These are phyloP conservation scores for Pangasianodon gigas DNA, from an alignment of 2,113 vertebrate genomes.

Conservation along the genomic window DNA sequence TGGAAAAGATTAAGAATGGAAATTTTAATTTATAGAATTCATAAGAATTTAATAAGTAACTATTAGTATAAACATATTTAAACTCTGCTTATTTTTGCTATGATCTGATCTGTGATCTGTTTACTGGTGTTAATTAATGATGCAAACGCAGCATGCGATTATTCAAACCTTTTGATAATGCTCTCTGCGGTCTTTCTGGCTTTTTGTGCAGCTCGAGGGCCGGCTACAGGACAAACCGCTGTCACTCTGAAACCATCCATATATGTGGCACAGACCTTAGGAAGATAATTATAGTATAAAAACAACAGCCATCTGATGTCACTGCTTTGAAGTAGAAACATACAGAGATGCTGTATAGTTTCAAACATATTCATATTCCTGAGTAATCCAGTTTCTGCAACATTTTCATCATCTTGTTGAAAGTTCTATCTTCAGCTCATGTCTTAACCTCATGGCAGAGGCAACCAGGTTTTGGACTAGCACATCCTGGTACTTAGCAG, in stretches of 20 bases:
- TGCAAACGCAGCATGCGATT: background rate
- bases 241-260: conserved; percentile 83
- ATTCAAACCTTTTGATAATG: conserved; percentile 79
- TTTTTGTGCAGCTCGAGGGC: conserved; percentile 77
- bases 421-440: background rate
- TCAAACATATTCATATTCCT: background rate
- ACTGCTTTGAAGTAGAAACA: background rate
- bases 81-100: background rate
- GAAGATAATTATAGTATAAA: background rate
- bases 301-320: background rate
- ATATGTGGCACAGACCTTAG: conserved; percentile 82
- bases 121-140: background rate
- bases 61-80: background rate
- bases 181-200: conserved; percentile 77
- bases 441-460: background rate
- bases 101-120: background rate
- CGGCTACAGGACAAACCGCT: conserved; percentile 80
- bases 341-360: background rate
- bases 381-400: background rate
- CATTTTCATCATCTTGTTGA: background rate
- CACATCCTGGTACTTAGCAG: background rate
- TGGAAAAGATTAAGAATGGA: background rate
- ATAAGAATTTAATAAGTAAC: background rate
- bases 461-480: background rate
- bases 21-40: background rate